Base-by-base conservation (phyloP, 1,140 invertebrate species). In the Homalodisca vitripennis region DNA sequence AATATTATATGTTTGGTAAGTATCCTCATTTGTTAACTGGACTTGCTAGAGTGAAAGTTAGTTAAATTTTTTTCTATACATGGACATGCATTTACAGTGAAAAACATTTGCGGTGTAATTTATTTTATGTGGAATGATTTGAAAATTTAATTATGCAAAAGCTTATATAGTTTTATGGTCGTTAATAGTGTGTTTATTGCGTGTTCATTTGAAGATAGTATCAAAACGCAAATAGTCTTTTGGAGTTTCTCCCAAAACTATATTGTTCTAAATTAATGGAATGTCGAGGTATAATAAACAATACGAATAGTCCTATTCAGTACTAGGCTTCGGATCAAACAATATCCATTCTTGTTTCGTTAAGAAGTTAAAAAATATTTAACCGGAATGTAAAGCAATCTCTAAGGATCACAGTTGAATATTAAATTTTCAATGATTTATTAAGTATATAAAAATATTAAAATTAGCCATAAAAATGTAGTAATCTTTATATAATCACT, bases 211-310 rank as follows among this genome's bases (percentile, higher is more conserved):
- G 6, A 20, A 53, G 34, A 6, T 41, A 24, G 20, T 12, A 12
- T 24, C 48, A 20, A 22, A 53, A 53, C 48, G 3, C 6, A 12
- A 14, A 53, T 53, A 53, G 48, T 53, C 48, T 53, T 53, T n/a
- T 41, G 34, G 48, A 22, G 22, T 53, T 53, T 53, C 3, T 12
- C 20, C 48, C 34, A 53, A 3, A 53, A 53, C 48, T 6, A 12
- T 53, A 53, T 53, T 53, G 48, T 53, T 53, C 48, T 53, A 53
- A 53, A 53, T 53, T n/a, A 22, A 53, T 53, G 48, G 20, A 3
- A 53, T 53, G 48, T 53, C 48, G 48, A 53, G 34, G 34, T 53
- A 53, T 53, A 53, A 53, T 53, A 53, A 53, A 53, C 48, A 53
- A 53, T 53, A 22, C 48, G 20, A 41, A 41, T 17, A n/a, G n/a